Conservation (phyloP, 2,113 vertebrate genomes). For the Asarcornis scutulata region DNA sequence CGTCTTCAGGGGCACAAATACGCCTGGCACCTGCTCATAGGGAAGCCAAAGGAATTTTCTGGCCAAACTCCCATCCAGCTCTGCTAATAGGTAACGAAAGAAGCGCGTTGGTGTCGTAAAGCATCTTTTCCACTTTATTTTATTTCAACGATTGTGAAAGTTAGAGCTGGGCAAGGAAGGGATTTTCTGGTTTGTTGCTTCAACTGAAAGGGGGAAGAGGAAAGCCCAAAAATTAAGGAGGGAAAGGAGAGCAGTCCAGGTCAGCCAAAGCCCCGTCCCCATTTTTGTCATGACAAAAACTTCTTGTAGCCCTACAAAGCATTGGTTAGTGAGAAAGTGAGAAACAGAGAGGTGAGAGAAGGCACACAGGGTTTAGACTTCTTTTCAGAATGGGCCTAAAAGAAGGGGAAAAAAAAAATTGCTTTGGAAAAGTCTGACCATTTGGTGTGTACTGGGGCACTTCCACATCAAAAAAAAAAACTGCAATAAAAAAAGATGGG, state of each 20-base stretch:
- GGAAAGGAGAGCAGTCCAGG: neutral
- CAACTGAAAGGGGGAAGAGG: neutral
- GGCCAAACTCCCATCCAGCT: neutral
- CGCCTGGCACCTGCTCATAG: neutral
- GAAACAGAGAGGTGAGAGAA: too few species aligned
- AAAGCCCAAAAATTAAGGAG: neutral
- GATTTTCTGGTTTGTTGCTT: neutral
- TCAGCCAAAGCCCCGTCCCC: neutral
- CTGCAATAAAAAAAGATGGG: neutral
- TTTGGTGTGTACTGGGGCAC: too few species aligned
- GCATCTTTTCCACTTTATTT: neutral
- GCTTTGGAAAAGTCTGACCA: too few species aligned
- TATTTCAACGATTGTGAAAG: neutral
- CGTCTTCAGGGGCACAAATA: slow-evolving; percentile 9
- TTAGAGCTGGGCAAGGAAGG: neutral
- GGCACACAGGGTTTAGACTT: too few species aligned
- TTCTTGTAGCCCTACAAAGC: neutral
- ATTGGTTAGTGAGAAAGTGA: neutral
- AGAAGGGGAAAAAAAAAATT: too few species aligned
- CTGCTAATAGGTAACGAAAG: slow-evolving; percentile 4
- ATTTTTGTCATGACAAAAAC: too few species aligned
- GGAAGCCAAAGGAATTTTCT: neutral
- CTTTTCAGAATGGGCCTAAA: too few species aligned
- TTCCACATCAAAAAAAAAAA: too few species aligned
- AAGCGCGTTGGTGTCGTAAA: neutral